Conservation (phyloP, 2,888 invertebrate species). For the Hydraecia micacea region DNA sequence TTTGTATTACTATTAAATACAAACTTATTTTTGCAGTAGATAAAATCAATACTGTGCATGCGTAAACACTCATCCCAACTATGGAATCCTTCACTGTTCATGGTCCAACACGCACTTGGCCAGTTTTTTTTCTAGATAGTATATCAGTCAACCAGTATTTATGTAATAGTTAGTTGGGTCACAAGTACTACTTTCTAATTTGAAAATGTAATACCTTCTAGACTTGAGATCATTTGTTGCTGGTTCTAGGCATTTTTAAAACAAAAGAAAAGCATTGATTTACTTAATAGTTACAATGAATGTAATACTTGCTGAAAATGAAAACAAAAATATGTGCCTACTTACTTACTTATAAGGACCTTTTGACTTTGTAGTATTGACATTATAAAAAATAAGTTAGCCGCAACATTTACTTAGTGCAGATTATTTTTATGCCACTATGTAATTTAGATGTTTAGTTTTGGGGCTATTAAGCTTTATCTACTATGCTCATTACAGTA, state of each 20-base stretch:
- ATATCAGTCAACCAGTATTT: not conserved
- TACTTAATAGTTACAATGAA: too few species aligned
- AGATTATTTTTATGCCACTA: not conserved
- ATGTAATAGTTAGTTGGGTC: not conserved
- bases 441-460: not conserved
- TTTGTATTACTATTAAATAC: not conserved
- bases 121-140: not conserved
- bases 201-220: not conserved
- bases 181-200: not conserved
- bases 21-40: not conserved
- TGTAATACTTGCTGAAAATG: not conserved
- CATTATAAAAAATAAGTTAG: not conserved
- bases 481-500: not conserved
- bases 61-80: not conserved
- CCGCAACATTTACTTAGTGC: not conserved
- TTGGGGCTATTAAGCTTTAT: not conserved
- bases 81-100: not conserved
- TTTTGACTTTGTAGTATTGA: not conserved
- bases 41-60: slow-evolving; percentile 1
- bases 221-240: not conserved
- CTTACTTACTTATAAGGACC: not conserved
- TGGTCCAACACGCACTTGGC: not conserved
- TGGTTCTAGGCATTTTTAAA: not conserved
- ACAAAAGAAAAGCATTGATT: not conserved
- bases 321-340: not conserved